A percentile compares a stretch with the other conserved stretches of the same genome.
phyloP scores from a whole-genome alignment of 1,140 invertebrate species.

The Solenopsis fugax region DNA sequence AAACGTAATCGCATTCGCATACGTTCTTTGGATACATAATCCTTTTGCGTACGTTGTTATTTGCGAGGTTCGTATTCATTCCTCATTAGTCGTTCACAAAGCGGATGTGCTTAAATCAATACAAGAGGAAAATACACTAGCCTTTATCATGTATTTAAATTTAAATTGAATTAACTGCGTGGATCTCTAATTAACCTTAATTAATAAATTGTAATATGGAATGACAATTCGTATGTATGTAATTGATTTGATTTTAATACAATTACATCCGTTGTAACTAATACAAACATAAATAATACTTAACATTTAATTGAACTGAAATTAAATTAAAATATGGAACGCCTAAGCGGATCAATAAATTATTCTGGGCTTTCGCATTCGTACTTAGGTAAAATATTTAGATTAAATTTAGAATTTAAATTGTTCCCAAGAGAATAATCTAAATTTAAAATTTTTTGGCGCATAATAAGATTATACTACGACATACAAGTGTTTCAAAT shows the following conservation, averaged over 20 bases:
- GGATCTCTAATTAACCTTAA: constrained; percentile 18
- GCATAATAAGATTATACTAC: neutral
- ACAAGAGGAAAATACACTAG: neutral
- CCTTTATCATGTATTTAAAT: neutral
- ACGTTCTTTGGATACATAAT: constrained; percentile 65
- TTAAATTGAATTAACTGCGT: constrained; percentile 2
- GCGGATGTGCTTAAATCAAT: constrained; percentile 5
- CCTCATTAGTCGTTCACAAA: constrained; percentile 32
- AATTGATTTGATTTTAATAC: neutral
- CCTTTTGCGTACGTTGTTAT: constrained; percentile 26
- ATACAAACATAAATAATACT: neutral
- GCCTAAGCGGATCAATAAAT: neutral
- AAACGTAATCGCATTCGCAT: constrained; percentile 69
- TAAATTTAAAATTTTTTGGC: neutral
- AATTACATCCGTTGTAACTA: constrained; percentile 4
- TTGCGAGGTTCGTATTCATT: constrained; percentile 34
- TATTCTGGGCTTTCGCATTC: neutral
- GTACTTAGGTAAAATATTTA: neutral
- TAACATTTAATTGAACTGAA: neutral
- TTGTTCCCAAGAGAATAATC: neutral
- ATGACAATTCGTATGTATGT: neutral
- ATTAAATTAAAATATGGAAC: constrained; percentile 1
- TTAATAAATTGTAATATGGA: neutral
- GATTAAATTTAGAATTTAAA: too few species aligned
- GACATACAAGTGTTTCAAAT: neutral